These are phyloP conservation scores for Pagetopsis macropterus DNA, from an alignment of 2,797 vertebrate species.

Conservation along the genomic window DNA sequence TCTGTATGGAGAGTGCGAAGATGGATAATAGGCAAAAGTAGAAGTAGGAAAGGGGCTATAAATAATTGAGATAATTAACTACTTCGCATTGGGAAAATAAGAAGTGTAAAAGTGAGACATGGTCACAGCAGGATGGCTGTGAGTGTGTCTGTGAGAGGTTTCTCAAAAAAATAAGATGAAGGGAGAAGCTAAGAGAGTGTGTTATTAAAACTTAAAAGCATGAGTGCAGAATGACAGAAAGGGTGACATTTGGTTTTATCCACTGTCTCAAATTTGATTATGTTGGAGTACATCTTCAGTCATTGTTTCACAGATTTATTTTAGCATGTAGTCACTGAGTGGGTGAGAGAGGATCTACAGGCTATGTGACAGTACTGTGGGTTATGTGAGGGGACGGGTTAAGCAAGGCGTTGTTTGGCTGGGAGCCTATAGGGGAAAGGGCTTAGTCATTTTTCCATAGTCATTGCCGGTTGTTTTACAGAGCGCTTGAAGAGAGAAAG, in stretches of 20 bases:
- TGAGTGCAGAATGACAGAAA: slow-evolving; percentile 37
- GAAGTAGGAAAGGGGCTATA: slow-evolving; percentile 1
- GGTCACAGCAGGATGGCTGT: slow-evolving; percentile 17
- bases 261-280: slow-evolving; percentile 61
- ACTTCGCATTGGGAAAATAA: slow-evolving; percentile 30
- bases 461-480: slow-evolving; percentile 41
- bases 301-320: slow-evolving; percentile 66
- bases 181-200: slow-evolving; percentile 34
- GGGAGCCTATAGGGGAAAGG: slow-evolving; percentile 29
- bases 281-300: slow-evolving; percentile 50
- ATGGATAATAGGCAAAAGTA: slow-evolving; percentile 15
- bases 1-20: slow-evolving; percentile 26
- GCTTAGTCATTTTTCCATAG: slow-evolving; percentile 57
- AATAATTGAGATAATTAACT: slow-evolving; percentile 47
- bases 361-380: slow-evolving; percentile 29
- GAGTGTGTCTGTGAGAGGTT: slow-evolving; percentile 39
- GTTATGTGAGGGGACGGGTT: slow-evolving; percentile 43
- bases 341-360: slow-evolving; percentile 36
- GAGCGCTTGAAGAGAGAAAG: slow-evolving; percentile 39
- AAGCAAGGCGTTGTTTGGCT: slow-evolving; percentile 27
- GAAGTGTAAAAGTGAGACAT: slow-evolving; percentile 13
- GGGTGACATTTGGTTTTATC: slow-evolving; percentile 55
- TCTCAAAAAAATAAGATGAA: slow-evolving; percentile 3
- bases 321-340: slow-evolving; percentile 49
- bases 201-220: slow-evolving; percentile 33